Evolutionary conservation across 2,888 invertebrate species (phyloP).

Genomic region (Venusia cambrica): DNA sequence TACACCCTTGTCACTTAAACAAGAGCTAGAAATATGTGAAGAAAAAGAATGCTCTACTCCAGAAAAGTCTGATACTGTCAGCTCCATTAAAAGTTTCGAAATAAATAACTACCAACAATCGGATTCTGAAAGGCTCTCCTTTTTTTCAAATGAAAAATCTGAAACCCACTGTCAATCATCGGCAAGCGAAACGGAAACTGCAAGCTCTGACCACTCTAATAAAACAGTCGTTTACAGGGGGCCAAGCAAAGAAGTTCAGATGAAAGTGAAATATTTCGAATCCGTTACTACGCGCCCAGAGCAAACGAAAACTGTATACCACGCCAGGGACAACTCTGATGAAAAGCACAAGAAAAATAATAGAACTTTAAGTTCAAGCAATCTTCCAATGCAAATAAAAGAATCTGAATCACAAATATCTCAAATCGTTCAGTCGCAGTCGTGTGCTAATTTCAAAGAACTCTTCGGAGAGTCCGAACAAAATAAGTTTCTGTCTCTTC

Average conservation of each 20-base stretch:
- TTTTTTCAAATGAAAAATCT: slow-evolving; percentile 46
- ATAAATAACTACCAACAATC: slow-evolving; percentile 42
- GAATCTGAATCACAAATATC: slow-evolving; percentile 45
- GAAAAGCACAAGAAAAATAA: slow-evolving; percentile 63
- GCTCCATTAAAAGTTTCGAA: slow-evolving; percentile 20
- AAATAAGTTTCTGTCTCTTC: slow-evolving; percentile 80
- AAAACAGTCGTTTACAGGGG: slow-evolving; percentile 84
- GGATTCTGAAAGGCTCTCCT: slow-evolving; percentile 30
- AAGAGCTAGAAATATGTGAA: slow-evolving; percentile 84
- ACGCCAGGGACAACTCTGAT: slow-evolving; percentile 75
- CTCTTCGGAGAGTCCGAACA: slow-evolving; percentile 88
- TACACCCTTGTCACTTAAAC: slow-evolving; percentile 43
- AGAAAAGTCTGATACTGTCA: slow-evolving; percentile 14
- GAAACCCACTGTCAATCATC: slow-evolving; percentile 68
- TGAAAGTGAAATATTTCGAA: slow-evolving; percentile 91
- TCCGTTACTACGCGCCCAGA: slow-evolving; percentile 80
- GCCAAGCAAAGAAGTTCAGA: slow-evolving; percentile 83
- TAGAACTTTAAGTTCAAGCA: slow-evolving; percentile 20
- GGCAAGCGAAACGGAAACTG: slow-evolving; percentile 86
- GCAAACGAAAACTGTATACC: slow-evolving; percentile 70
- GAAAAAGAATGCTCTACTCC: slow-evolving; percentile 35
- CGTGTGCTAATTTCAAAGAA: slow-evolving; percentile 88
- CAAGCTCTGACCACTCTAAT: slow-evolving; percentile 86
- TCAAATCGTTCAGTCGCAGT: slow-evolving; percentile 81
- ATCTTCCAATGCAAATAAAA: slow-evolving; percentile 30